Conservation (phyloP, 2,113 vertebrate genomes). For the Siphamia tubifer region DNA sequence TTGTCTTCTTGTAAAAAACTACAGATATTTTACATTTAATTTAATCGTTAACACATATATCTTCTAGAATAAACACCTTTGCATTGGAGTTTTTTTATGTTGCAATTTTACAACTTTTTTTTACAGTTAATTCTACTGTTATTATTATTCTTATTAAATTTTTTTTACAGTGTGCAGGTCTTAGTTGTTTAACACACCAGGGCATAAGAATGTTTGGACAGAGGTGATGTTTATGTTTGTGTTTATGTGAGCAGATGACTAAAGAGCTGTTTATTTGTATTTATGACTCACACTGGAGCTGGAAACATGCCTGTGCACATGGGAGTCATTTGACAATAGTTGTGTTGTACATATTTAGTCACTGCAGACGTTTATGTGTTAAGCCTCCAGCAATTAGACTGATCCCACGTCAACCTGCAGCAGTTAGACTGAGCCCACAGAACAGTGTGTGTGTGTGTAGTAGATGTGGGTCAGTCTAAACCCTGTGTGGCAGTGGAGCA, state of each 20-base stretch:
- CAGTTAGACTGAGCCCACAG: not conserved
- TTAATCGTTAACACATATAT: too few species aligned
- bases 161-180: too few species aligned
- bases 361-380: not conserved
- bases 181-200: not conserved
- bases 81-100: too few species aligned
- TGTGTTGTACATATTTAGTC: not conserved
- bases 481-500: not conserved
- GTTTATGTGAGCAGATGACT: slow-evolving; percentile 4
- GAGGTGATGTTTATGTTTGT: not conserved
- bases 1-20: too few species aligned
- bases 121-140: too few species aligned
- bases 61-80: too few species aligned
- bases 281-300: not conserved
- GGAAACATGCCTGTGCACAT: not conserved
- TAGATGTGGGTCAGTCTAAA: not conserved
- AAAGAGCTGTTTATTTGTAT: not conserved
- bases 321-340: not conserved
- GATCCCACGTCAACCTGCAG: not conserved
- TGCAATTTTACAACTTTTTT: too few species aligned
- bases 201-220: not conserved
- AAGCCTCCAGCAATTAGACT: not conserved
- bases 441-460: not conserved
- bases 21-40: too few species aligned
- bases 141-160: too few species aligned